Evolutionary conservation across 2,888 invertebrate species (phyloP).

Genomic region (Dermolepida albohirtum): DNA sequence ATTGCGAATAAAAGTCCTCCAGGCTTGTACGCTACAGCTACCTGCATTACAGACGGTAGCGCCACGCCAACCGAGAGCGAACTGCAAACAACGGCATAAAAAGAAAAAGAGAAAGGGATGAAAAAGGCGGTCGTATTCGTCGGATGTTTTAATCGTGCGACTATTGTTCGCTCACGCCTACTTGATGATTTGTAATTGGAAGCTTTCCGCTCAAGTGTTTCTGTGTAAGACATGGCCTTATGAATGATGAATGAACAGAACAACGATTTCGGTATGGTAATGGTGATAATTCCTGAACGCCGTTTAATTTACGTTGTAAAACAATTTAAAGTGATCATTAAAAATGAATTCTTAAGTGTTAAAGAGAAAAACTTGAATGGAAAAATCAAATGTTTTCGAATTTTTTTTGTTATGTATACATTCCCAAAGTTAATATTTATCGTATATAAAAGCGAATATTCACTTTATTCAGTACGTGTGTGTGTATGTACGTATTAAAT

Average conservation of each 20-base stretch:
- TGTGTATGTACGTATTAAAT: too few relatives aligned
- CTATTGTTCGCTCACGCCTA: slow-evolving; percentile 15
- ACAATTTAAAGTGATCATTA: too few relatives aligned
- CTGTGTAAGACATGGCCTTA: slow-evolving; percentile 1
- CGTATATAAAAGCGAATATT: too few relatives aligned
- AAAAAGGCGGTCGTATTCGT: slow-evolving; percentile 11
- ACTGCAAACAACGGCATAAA: not conserved
- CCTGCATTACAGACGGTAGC: not conserved
- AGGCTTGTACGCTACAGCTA: not conserved
- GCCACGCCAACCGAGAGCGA: not conserved
- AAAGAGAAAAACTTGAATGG: too few relatives aligned
- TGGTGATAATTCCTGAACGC: too few relatives aligned
- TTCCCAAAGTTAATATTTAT: too few relatives aligned
- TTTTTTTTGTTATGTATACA: too few relatives aligned
- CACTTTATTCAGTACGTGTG: too few relatives aligned
- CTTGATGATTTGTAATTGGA: slow-evolving; percentile 21
- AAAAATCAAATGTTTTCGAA: too few relatives aligned
- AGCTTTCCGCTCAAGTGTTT: slow-evolving; percentile 3
- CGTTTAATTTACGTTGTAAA: too few relatives aligned
- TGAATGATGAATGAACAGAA: slow-evolving; percentile 2
- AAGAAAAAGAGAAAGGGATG: slow-evolving; percentile 6
- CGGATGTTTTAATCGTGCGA: slow-evolving; percentile 14
- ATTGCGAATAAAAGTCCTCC: slow-evolving; percentile 6
- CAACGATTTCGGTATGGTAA: too few relatives aligned
- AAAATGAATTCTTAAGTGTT: too few relatives aligned